A percentile compares a stretch with the other conserved stretches of the same genome.
Conservation (phyloP, 2,113 vertebrate genomes). For the Herpailurus yagouaroundi region DNA sequence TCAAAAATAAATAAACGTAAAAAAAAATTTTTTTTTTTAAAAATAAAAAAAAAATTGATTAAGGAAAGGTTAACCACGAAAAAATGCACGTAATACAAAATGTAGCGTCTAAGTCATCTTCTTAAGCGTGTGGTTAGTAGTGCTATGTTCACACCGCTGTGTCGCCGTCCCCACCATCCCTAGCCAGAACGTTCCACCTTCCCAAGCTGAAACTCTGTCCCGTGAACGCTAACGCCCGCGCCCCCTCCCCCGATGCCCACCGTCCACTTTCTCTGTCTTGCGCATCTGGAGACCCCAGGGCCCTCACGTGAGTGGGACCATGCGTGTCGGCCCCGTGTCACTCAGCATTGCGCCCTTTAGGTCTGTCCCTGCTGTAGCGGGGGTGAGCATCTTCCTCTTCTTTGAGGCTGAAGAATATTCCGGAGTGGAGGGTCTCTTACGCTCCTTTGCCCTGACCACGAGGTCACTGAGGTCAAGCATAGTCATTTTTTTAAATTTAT, state of each 20-base stretch:
- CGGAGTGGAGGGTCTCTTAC: rapidly evolving
- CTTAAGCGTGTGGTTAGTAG: background rate
- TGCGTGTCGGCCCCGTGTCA: rapidly evolving
- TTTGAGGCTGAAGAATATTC: background rate
- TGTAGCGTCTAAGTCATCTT: too few species aligned
- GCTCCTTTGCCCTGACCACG: background rate
- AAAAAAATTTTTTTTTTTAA: too few species aligned
- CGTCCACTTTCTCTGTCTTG: background rate
- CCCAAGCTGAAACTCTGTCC: background rate
- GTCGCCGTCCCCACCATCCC: background rate
- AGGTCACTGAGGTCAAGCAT: rapidly evolving
- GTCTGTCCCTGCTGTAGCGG: rapidly evolving
- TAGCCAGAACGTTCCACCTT: background rate
- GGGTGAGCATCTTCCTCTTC: background rate
- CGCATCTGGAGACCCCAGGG: background rate
- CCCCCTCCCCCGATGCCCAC: background rate
- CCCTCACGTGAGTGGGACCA: rapidly evolving
- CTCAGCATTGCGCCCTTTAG: rapidly evolving
- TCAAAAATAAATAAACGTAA: too few species aligned
- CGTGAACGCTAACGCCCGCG: rapidly evolving
- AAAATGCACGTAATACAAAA: background rate
- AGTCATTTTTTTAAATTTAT: background rate
- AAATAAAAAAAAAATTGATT: background rate
- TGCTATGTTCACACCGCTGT: rapidly evolving
- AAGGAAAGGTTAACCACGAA: background rate